Base-by-base conservation (phyloP, 2,113 vertebrate species). In the Heloderma charlesbogerti region DNA sequence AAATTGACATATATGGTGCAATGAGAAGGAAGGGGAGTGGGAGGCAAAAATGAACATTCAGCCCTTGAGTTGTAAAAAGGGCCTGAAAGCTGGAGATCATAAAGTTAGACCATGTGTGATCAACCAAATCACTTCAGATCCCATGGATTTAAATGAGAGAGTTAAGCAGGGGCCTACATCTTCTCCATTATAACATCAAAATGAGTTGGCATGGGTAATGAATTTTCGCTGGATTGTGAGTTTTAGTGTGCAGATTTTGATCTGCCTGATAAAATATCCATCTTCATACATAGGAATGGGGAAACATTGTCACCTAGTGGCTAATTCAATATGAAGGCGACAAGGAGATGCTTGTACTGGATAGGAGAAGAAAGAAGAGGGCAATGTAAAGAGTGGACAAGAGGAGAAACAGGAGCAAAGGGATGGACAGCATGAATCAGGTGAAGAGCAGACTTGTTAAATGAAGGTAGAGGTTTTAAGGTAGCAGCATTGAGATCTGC, bases 221-320 rank as follows among this genome's bases (percentile, higher is more conserved):
- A 63, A 40, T 10, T 66, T 63, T 83, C 20, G 7, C 31, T 63
- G 54, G 22, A 83, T 83, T 37, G 40, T 63, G 34, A 13, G 13
- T 75, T 82, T 82, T 60, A 57, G n/a, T 29, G n/a, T 82, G 80
- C 57, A 82, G 81, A 37, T 16, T 60, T 37, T 83, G 81, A 83
- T 90, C 51, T 72, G 69, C 12, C 87, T 89, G 79, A 91, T 84
- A 81, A 94, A 94, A 54, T 74, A 75, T 0, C 7, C 31, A 16
- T 8, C 48, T 0, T 4, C 82, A 22, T 71, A 16, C 40, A 86
- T 8, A 16, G 0, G 1, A 67, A 9, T 95, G 93, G 93, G 95
- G 93, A 88, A 93, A 95, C 91, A 92, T 90, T 96, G 95, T 92
- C 96, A 95, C 81, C 93, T 96, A 96, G 95, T 96, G 96, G 96